phyloP scores from a whole-genome alignment of 2,797 vertebrate species.

The Mus caroli region DNA sequence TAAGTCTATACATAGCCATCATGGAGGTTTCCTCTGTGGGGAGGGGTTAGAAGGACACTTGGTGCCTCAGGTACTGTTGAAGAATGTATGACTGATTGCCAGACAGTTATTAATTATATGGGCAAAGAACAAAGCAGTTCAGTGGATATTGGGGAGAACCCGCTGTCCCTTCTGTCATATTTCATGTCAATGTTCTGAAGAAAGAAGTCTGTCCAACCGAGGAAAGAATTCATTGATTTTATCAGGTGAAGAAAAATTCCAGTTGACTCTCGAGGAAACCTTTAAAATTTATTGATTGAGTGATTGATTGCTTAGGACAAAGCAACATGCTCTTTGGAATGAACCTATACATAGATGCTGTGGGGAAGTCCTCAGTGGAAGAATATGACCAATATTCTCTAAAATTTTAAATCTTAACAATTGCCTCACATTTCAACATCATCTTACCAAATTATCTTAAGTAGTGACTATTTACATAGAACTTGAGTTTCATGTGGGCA shows the following conservation, averaged over 20 bases:
- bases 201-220: constrained; percentile 77
- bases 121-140: constrained; percentile 87
- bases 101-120: constrained; percentile 91
- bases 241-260: constrained; percentile 68
- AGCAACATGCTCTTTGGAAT: background rate
- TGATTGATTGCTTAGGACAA: too few species aligned
- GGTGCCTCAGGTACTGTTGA: constrained; percentile 90
- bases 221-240: constrained; percentile 73
- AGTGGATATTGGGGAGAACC: constrained; percentile 82
- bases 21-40: constrained; percentile 80
- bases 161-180: constrained; percentile 81
- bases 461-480: background rate
- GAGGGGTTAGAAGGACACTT: constrained; percentile 85
- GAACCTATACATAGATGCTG: background rate
- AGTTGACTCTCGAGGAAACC: background rate
- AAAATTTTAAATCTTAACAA: background rate
- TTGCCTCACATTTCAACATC: background rate
- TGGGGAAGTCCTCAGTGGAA: background rate
- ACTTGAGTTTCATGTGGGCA: background rate
- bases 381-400: background rate
- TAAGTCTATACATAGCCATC: constrained; percentile 81
- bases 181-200: constrained; percentile 84
- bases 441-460: background rate
- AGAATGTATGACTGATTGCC: constrained; percentile 91
- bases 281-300: background rate